Evolutionary conservation across 2,113 vertebrate genomes (phyloP).

Genomic region (Osmerus mordax): DNA sequence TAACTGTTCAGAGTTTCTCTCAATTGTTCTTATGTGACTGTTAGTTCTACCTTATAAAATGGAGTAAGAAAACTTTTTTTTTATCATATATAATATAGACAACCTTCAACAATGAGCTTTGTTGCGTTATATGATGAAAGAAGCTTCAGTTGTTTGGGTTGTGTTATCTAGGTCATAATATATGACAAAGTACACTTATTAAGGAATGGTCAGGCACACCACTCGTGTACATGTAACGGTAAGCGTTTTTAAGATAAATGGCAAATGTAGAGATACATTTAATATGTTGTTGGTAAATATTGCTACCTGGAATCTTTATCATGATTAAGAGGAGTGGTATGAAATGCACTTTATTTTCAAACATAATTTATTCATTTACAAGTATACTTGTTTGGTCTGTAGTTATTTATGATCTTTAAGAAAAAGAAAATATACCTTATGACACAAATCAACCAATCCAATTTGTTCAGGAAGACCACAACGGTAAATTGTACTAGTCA

Average conservation of each 20-base stretch:
- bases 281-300: conserved; percentile 44
- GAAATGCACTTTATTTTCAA: conserved; percentile 76
- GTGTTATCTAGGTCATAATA: too few species aligned
- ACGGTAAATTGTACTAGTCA: conserved; percentile 9
- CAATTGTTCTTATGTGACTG: conserved; percentile 44
- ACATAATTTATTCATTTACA: conserved; percentile 42
- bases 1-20: conserved; percentile 9
- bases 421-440: conserved; percentile 50
- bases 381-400: conserved; percentile 48
- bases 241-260: conserved; percentile 46
- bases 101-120: background rate
- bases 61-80: conserved; percentile 47
- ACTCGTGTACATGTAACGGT: too few species aligned
- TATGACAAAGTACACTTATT: too few species aligned
- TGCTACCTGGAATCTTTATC: conserved; percentile 9
- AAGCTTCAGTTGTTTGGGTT: background rate
- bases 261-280: conserved; percentile 38
- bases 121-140: background rate
- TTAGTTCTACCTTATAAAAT: conserved; percentile 47
- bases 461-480: conserved; percentile 51
- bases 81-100: background rate
- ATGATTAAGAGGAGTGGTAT: conserved; percentile 48
- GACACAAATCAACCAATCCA: conserved; percentile 37
- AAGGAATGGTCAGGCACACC: too few species aligned
- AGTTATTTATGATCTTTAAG: conserved; percentile 40